Evolutionary conservation across 2,797 vertebrate species (phyloP), one percentile per base, ranked within the genome.

Genomic region (Sebastiscus albofasciatus): DNA sequence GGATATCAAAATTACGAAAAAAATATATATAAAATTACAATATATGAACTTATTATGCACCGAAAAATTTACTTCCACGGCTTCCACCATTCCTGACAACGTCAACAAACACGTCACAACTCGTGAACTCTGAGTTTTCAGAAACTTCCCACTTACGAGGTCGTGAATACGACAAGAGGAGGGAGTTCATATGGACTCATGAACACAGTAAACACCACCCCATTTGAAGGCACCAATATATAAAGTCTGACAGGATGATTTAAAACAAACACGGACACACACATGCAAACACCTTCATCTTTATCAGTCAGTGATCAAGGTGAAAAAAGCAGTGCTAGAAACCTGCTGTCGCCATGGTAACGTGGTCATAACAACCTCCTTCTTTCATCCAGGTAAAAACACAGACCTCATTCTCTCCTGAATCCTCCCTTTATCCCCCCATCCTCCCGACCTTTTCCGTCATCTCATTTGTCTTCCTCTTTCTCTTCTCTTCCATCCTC

Each of bases 311-410:
- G 36, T 74, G 81, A 92, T 90, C 83, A 86, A 75, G 79, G 46
- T 39, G 56, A 76, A 67, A 87, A 81, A 81, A 83, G 74, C 86
- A 69, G 26, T 9, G 31, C 56, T 71, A 65, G 75, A 85, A 87
- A 90, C 80, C 84, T 83, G 87, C 82, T 79, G 88, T 91, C 49
- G 13, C 89, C 82, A 92, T 91, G 89, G 92, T 75, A 89, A 93
- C 82, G 0, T 58, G 79, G 69, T 70, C 81, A 89, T 84, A 93
- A 93, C 85, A 93, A 89, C 82, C 81, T 75, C 58, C 54, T 72
- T 14, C 14, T 61, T 78, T 73, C 61, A 31, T 73, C 55, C 52
- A 11, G 24, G 16, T 79, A 78, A 84, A 83, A 86, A 72, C 61
- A 72, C 65, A 76, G 26, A 80, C 27, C 59, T 79, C 31, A 33